Conservation (phyloP, 2,888 invertebrate genomes). For the Drosophila infuscata region DNA sequence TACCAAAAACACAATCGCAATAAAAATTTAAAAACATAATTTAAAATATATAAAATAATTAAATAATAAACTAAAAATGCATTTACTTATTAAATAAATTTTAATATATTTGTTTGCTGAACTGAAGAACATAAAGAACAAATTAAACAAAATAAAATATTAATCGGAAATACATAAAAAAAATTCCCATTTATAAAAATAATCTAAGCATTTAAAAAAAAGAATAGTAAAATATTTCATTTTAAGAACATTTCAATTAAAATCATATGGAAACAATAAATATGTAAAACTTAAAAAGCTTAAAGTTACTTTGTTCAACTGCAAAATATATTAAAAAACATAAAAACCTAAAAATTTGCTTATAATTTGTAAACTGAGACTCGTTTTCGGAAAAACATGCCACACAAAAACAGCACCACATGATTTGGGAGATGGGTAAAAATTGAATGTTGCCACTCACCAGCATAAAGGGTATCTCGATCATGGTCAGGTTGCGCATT, state of each 20-base stretch:
- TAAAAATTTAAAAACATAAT: not conserved
- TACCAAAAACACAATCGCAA: not conserved
- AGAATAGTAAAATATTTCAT: no score
- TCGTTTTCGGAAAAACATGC: not conserved
- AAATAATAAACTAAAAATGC: not conserved
- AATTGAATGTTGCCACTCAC: conserved; percentile 13
- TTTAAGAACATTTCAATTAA: not conserved
- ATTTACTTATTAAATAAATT: not conserved
- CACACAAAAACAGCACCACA: not conserved
- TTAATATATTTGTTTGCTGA: not conserved
- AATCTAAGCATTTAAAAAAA: no score
- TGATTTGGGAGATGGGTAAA: not conserved
- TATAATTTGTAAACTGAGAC: no score
- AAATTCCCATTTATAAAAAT: no score
- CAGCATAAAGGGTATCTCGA: conserved; percentile 86
- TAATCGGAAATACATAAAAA: no score
- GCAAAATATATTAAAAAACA: not conserved
- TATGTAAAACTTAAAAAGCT: not conserved
- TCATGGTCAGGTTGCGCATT: conserved; percentile 88
- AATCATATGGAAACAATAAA: not conserved
- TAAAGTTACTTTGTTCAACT: not conserved
- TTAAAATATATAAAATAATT: not conserved
- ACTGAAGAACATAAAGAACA: no score
- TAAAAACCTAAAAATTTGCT: not conserved
- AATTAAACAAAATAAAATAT: no score